Base-by-base conservation (phyloP, 1,140 invertebrate species). In the Bombus picipes region DNA sequence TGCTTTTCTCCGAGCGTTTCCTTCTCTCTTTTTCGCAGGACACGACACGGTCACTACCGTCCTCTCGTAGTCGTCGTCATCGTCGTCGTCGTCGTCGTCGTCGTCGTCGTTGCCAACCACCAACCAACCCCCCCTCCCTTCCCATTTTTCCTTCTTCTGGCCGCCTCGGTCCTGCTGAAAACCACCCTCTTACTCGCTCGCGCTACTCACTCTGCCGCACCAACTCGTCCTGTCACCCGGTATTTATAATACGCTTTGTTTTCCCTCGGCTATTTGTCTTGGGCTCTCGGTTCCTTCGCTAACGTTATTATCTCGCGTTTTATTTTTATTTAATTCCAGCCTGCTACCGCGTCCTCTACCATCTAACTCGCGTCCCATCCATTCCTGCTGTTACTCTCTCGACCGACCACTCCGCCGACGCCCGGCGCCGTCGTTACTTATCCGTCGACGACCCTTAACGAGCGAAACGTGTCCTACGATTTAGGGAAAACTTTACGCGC, bases 181-280 rank as follows among this genome's bases (percentile, higher is more conserved):
- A 87, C 85, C 84, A 88, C 89, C 86, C 89, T 85, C 88, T 91
- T 71, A 70, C 79, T 83, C 65, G 43, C 71, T 78, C 78, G 41
- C 81, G 53, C n/a, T 12, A 25, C 83, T 90, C 80, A 22, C 78
- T 86, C 88, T 85, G 65, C 37, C 53, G 62, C 47, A 47, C 76
- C 65, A 37, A 90, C 89, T 90, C 90, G 89, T 91, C 87, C 90
- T 91, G 89, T 91, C 90, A 89, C 87, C 90, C 90, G 88, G 91
- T 92, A 92, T 92, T 92, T 91, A 92, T 92, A 92, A 92, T 92
- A 91, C 91, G 91, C 91, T 92, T 92, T 92, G 92, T 92, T 92
- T 92, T 92, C 92, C 89, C 90, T 90, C 85, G 84, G 90, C 88
- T 92, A 91, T 92, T 92, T 92, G 89, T 92, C 91, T 92, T 91